phyloP scores from a whole-genome alignment of 1,140 invertebrate genomes.

The Leptopilina clavipes region DNA sequence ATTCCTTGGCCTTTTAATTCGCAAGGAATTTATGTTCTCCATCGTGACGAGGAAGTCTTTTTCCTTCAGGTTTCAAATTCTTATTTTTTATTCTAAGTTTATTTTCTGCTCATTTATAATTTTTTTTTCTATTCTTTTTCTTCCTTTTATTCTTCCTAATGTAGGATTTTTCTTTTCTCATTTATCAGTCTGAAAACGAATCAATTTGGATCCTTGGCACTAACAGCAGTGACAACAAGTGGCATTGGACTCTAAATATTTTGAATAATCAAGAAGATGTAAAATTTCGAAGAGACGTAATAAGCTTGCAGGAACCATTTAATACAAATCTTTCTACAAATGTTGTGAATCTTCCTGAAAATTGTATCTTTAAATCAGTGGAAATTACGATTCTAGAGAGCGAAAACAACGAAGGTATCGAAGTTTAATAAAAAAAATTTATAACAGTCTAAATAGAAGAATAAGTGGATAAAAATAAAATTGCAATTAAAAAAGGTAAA shows the following conservation, averaged over 20 bases:
- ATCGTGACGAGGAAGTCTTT: slow-evolving; percentile 62
- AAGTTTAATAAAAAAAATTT: slow-evolving; percentile 48
- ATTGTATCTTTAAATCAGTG: slow-evolving; percentile 53
- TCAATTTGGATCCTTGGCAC: slow-evolving; percentile 62
- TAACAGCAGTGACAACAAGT: slow-evolving; percentile 51
- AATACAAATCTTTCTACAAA: slow-evolving; percentile 44
- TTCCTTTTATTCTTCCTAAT: not conserved
- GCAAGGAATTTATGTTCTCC: slow-evolving; percentile 63
- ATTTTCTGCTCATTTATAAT: not conserved
- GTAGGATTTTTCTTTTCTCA: no score
- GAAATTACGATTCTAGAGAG: slow-evolving; percentile 58
- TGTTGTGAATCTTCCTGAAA: slow-evolving; percentile 56
- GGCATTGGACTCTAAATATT: slow-evolving; percentile 64
- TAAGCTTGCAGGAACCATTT: slow-evolving; percentile 55
- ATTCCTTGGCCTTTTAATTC: slow-evolving; percentile 62
- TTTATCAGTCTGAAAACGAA: slow-evolving; percentile 53
- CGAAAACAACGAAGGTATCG: slow-evolving; percentile 50
- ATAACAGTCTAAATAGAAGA: no score
- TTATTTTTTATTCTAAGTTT: not conserved
- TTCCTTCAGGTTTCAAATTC: slow-evolving; percentile 63
- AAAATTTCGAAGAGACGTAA: slow-evolving; percentile 58
- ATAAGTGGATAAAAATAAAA: no score
- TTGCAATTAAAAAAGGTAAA: no score
- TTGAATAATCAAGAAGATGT: slow-evolving; percentile 54
- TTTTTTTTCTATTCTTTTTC: slow-evolving; percentile 16